Conservation (phyloP, 2,888 invertebrate genomes). For the Ptycholaimellus sp. region DNA sequence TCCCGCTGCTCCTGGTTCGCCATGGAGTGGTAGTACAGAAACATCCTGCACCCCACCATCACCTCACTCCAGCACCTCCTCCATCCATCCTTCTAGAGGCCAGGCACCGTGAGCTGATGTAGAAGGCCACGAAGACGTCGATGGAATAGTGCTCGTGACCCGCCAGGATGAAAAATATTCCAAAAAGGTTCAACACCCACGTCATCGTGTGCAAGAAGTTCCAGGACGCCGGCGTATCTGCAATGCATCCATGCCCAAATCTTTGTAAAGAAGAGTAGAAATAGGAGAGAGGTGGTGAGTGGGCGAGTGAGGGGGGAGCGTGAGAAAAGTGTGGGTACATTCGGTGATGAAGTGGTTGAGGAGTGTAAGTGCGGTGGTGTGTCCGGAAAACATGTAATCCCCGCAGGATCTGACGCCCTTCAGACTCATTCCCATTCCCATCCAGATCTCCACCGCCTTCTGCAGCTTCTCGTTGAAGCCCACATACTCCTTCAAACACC, state of each 20-base stretch:
- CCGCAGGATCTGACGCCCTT: conserved; percentile 90
- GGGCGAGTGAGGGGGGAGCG: too few species aligned
- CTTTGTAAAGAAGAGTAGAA: too few species aligned
- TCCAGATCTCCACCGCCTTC: conserved; percentile 63
- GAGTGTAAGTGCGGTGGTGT: conserved; percentile 84
- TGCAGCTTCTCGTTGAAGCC: conserved; percentile 37
- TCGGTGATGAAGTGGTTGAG: conserved; percentile 98
- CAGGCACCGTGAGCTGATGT: conserved; percentile 86
- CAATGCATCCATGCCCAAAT: too few species aligned
- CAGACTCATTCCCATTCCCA: conserved; percentile 65
- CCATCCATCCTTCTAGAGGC: too few species aligned
- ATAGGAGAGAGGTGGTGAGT: too few species aligned
- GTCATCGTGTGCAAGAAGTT: conserved; percentile 81
- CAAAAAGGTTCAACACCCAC: conserved; percentile 97
- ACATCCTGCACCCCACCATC: too few species aligned
- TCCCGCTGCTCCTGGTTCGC: conserved; percentile 19
- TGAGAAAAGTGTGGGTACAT: conserved; percentile 50
- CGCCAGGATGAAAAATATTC: conserved; percentile 92
- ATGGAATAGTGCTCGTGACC: conserved; percentile 99
- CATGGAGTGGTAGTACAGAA: conserved; percentile 90
- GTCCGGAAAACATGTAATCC: conserved; percentile 99
- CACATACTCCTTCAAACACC: too few species aligned
- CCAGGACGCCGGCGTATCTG: conserved; percentile 74
- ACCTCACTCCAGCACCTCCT: too few species aligned
- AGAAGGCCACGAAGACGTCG: conserved; percentile 95